Conservation (phyloP, 2,113 vertebrate species). For the Cichladusa arquata region DNA sequence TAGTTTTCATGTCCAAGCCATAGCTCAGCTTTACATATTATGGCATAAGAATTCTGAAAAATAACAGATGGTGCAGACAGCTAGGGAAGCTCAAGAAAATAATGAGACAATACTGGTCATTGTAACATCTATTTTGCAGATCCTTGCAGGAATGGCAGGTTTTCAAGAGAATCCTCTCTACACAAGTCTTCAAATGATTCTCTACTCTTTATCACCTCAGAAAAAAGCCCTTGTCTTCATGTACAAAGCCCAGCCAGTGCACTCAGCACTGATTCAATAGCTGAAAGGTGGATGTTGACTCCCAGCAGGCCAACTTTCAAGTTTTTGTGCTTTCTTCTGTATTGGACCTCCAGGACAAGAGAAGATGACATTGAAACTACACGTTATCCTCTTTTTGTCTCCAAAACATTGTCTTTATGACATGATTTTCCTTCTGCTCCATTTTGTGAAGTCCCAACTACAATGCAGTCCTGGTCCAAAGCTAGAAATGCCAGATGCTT, state of each 20-base stretch:
- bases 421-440: not conserved
- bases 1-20: not conserved
- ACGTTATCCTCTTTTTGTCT: not conserved
- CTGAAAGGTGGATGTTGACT: not conserved
- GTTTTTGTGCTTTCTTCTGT: not conserved
- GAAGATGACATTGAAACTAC: not conserved
- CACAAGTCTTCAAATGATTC: not conserved
- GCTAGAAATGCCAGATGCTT: not conserved
- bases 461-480: not conserved
- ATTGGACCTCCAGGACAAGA: not conserved
- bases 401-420: not conserved
- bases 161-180: not conserved
- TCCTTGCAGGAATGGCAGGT: not conserved
- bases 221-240: not conserved
- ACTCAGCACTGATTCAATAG: not conserved
- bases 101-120: not conserved
- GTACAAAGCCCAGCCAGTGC: not conserved
- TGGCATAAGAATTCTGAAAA: not conserved
- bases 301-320: not conserved
- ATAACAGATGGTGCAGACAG: not conserved
- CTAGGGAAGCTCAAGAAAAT: not conserved
- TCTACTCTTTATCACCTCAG: not conserved
- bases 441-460: not conserved
- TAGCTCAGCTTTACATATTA: not conserved
- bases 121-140: not conserved